These are phyloP conservation scores for Cephus runcator DNA, from an alignment of 2,888 invertebrate species.

Conservation along the genomic window DNA sequence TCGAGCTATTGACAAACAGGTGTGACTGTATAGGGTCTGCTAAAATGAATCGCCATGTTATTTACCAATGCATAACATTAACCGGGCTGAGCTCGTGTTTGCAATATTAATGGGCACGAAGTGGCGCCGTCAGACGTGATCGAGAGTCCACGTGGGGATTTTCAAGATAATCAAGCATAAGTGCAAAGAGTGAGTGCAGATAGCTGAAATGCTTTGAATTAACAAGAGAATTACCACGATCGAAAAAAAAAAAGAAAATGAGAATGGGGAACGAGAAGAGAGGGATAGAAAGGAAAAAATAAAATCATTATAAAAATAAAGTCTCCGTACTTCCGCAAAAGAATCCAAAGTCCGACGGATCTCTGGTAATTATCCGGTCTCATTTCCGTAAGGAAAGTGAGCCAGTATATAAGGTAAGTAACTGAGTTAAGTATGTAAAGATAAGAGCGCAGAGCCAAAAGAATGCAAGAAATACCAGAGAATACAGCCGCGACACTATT, in stretches of 20 bases:
- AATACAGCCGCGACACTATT: slow-evolving; percentile 29
- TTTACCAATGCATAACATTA: slow-evolving; percentile 46
- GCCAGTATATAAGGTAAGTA: neutral
- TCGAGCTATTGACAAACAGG: slow-evolving; percentile 50
- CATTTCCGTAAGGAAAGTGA: neutral
- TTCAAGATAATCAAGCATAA: neutral
- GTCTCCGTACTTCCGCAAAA: neutral
- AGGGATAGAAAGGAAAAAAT: neutral
- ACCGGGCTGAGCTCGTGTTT: slow-evolving; percentile 22
- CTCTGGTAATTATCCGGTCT: neutral
- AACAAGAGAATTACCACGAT: neutral
- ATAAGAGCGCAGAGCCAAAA: neutral
- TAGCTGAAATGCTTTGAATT: neutral
- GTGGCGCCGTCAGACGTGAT: neutral
- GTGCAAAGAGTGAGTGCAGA: neutral
- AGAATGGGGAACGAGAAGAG: neutral
- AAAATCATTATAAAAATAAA: neutral
- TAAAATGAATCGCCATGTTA: slow-evolving; percentile 44
- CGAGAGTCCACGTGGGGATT: neutral
- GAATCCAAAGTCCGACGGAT: neutral
- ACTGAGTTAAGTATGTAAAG: neutral
- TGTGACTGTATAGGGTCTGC: slow-evolving; percentile 24
- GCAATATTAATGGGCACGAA: neutral
- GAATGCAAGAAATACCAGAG: neutral
- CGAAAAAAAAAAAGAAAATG: neutral